Percentiles rank a stretch among this genome's conserved stretches.
phyloP scores from a whole-genome alignment of 2,888 invertebrate genomes.

The Entomobrya multifasciata region DNA sequence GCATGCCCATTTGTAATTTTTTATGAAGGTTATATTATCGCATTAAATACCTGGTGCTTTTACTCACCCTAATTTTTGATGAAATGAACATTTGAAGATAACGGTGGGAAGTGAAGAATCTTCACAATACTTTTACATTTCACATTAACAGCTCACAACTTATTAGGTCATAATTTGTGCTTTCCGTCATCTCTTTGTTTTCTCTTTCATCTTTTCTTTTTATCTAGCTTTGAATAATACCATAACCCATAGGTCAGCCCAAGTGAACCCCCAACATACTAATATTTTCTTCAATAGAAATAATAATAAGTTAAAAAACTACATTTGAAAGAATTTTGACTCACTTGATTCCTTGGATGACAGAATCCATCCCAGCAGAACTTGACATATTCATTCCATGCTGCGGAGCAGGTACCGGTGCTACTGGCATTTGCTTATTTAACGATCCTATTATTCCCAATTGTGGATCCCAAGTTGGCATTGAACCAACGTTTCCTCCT shows the following conservation, averaged over 20 bases:
- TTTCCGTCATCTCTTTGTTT: conserved; percentile 58
- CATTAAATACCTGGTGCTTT: conserved; percentile 42
- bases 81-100: conserved; percentile 21
- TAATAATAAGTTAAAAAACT: background rate
- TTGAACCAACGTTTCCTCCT: background rate
- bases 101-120: conserved; percentile 41
- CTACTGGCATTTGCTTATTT: background rate
- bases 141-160: conserved; percentile 56
- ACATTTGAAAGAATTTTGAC: conserved; percentile 2
- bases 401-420: conserved; percentile 54
- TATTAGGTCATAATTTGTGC: conserved; percentile 55
- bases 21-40: background rate
- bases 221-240: conserved; percentile 73
- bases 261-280: conserved; percentile 13
- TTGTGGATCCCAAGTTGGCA: conserved; percentile 47
- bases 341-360: conserved; percentile 51
- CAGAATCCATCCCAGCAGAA: conserved; percentile 42
- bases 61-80: conserved; percentile 51
- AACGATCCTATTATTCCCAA: conserved; percentile 1
- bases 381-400: conserved; percentile 65
- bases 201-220: conserved; percentile 63
- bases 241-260: conserved; percentile 62
- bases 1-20: conserved; percentile 9
- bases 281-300: background rate
- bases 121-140: conserved; percentile 52